A percentile compares a stretch with the other conserved stretches of the same genome.
These are phyloP conservation scores for Eilema griseolum DNA, from an alignment of 2,888 invertebrate genomes.

Conservation along the genomic window DNA sequence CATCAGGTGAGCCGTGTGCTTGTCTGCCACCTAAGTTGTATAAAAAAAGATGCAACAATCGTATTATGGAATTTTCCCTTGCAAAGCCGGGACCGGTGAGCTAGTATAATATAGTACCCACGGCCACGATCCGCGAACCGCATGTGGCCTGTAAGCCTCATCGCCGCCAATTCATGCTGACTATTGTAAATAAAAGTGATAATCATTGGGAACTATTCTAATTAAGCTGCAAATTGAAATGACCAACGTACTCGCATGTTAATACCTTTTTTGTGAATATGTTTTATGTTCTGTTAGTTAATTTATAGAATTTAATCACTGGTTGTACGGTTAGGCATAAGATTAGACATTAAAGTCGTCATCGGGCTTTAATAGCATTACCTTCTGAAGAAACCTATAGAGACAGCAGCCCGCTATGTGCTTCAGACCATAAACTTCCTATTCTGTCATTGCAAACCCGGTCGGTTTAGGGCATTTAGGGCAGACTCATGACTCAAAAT, in stretches of 20 bases:
- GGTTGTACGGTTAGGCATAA: not conserved
- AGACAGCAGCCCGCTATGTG: not conserved
- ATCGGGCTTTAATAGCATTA: not conserved
- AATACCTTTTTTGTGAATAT: not conserved
- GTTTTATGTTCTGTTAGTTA: not conserved
- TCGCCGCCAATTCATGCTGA: not conserved
- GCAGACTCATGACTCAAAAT: no score
- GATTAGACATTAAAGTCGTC: not conserved
- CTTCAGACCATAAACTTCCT: not conserved
- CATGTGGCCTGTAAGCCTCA: not conserved
- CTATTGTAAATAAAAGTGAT: not conserved
- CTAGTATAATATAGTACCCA: not conserved
- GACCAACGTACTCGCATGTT: not conserved
- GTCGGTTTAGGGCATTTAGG: no score
- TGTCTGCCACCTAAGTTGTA: no score
- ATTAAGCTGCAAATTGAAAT: conserved; percentile 3
- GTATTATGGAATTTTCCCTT: not conserved
- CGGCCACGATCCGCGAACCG: not conserved
- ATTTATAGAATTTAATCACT: not conserved
- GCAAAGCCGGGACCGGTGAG: not conserved
- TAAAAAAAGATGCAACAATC: not conserved
- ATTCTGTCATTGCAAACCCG: not conserved
- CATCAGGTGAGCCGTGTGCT: no score
- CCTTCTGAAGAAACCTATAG: not conserved
- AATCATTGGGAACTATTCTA: not conserved